phyloP scores from a whole-genome alignment of 2,797 vertebrate genomes.

The Lepus townsendii region DNA sequence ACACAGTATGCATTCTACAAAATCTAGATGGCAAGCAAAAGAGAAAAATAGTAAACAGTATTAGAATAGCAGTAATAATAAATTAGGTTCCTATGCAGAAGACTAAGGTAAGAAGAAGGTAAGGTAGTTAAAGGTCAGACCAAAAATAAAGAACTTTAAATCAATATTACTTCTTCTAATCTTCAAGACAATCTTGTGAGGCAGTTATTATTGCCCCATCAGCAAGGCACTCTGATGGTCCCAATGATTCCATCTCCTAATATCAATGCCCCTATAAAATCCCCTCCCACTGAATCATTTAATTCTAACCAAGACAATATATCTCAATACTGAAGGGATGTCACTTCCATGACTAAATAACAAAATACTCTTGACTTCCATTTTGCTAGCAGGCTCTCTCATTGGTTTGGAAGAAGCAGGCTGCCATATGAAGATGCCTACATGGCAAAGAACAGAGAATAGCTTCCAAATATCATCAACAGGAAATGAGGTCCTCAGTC shows the following conservation, averaged over 20 bases:
- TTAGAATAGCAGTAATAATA: constrained; percentile 43
- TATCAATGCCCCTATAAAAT: background rate
- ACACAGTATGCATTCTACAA: constrained; percentile 33
- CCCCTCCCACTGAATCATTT: constrained; percentile 2
- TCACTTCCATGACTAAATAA: constrained; percentile 23
- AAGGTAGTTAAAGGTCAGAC: constrained; percentile 53
- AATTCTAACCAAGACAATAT: constrained; percentile 38
- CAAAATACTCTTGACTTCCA: constrained; percentile 34
- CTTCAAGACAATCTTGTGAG: constrained; percentile 22
- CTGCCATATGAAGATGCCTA: background rate
- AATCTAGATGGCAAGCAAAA: constrained; percentile 16
- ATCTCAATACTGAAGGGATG: constrained; percentile 9
- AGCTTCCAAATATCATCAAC: background rate
- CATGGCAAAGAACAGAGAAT: constrained; percentile 15
- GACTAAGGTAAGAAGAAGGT: background rate
- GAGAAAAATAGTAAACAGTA: constrained; percentile 21
- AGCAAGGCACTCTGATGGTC: background rate
- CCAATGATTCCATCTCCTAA: background rate
- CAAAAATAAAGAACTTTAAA: constrained; percentile 65
- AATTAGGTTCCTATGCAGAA: constrained; percentile 50
- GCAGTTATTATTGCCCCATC: background rate
- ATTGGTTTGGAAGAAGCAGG: constrained; percentile 32
- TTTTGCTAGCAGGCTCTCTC: constrained; percentile 31
- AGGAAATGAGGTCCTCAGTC: background rate
- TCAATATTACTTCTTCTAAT: constrained; percentile 44